Base-by-base conservation (phyloP, 2,797 vertebrate genomes). In the Sebastes minor region DNA sequence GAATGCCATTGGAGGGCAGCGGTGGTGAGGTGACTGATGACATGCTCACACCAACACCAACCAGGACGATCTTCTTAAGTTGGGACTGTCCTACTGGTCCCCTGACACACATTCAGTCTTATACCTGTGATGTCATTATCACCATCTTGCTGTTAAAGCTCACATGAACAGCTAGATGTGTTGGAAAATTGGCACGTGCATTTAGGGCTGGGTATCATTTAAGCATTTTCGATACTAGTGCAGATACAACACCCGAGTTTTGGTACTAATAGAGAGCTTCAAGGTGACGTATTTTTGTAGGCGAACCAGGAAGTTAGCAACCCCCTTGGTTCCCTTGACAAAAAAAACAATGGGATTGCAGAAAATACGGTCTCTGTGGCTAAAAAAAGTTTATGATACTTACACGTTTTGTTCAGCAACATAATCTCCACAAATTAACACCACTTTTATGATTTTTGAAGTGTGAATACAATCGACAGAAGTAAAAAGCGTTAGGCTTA, bases 21-120 rank as follows among this genome's bases (percentile, higher is more conserved):
- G 75, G 74, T 85, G 86, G 74, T 87, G 81, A 84, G 82, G 75
- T 88, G 86, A 82, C 66, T 70, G 28, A 87, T 81, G 77, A 46
- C 87, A 75, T 61, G 59, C 70, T 23, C 70, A 57, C 76, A 75
- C 70, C 79, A 32, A 28, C 76, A 75, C 70, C 79, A 32, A 28
- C 53, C 61, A 25, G 71, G 78, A 68, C 14, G 18, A 25, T 59
- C 59, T 27, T 59, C 59, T 27, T 20, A 20, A 20, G 46, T 20
- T 23, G 20, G 25, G 71, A 70, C 70, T 77, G 71, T 38, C 71
- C 74, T 69, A 74, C 71, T 84, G 71, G 68, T 84, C 65, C 57
- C 69, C 53, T 85, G 71, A 85, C 84, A 74, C 76, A 87, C 25
- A 72, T 82, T 83, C 68, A 68, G 22, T 66, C 28, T 64, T 30